phyloP scores from a whole-genome alignment of 2,113 vertebrate genomes.

The Crotalus horridus region DNA sequence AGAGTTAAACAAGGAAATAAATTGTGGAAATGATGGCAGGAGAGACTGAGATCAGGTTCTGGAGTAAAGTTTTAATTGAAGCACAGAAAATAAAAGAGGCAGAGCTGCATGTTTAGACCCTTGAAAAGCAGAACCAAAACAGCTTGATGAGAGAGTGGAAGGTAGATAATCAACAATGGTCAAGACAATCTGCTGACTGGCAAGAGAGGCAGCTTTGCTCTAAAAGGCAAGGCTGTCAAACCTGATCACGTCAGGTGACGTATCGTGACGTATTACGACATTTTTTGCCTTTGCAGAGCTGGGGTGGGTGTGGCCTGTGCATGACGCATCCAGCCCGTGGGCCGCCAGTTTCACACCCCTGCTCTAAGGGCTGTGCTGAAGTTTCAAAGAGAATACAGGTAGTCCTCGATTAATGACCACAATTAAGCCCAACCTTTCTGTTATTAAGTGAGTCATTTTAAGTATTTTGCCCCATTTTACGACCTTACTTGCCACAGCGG shows the following conservation, averaged over 20 bases:
- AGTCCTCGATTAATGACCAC: not conserved
- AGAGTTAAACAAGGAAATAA: not conserved
- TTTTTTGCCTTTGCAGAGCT: no score
- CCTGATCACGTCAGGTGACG: no score
- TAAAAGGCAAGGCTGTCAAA: no score
- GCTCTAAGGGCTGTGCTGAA: not conserved
- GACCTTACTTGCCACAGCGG: no score
- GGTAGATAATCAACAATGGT: not conserved
- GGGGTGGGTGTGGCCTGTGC: no score
- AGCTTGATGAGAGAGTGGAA: not conserved
- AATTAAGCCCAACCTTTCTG: not conserved
- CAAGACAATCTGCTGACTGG: not conserved
- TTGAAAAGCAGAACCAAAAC: not conserved
- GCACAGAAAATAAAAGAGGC: not conserved
- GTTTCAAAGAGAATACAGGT: not conserved
- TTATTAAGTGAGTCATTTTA: not conserved
- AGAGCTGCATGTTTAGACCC: not conserved
- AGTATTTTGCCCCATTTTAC: no score
- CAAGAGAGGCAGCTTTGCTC: not conserved
- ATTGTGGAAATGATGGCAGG: not conserved
- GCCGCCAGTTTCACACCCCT: no score
- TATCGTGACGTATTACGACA: no score
- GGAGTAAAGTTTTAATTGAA: not conserved
- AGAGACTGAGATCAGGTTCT: not conserved
- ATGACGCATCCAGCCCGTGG: no score